These are phyloP conservation scores for Microcebus ravelobensis DNA, from an alignment of 2,113 vertebrate genomes.

Conservation along the genomic window DNA sequence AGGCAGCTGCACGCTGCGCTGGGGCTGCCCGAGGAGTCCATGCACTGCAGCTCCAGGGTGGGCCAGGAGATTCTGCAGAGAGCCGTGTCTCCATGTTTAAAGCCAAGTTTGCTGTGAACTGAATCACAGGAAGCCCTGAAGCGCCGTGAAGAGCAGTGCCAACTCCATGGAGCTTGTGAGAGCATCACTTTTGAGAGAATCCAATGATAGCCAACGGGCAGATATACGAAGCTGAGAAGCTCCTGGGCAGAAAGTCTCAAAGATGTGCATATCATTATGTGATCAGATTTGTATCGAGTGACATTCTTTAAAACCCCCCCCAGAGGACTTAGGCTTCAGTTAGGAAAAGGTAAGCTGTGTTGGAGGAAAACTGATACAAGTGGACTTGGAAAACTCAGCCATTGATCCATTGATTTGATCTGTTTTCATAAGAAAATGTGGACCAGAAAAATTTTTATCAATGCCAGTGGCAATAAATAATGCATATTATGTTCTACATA, in stretches of 20 bases:
- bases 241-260: background rate
- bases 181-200: background rate
- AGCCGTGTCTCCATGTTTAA: background rate
- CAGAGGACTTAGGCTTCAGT: background rate
- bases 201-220: background rate
- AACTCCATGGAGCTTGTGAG: rapidly evolving
- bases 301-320: background rate
- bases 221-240: background rate
- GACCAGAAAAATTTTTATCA: background rate
- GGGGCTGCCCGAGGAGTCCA: background rate
- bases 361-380: background rate
- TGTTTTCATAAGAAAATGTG: background rate
- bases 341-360: background rate
- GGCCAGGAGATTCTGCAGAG: background rate
- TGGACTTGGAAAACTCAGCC: background rate
- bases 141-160: rapidly evolving
- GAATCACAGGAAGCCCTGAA: background rate
- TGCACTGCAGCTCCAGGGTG: background rate
- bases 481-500: background rate
- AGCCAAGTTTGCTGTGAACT: background rate
- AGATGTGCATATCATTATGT: too few relatives aligned
- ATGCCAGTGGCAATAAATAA: background rate
- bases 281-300: background rate
- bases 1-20: rapidly evolving
- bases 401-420: background rate